A percentile compares a stretch with the other conserved stretches of the same genome.
phyloP scores from a whole-genome alignment of 2,113 vertebrate genomes.

The Hippocampus guttulatus region DNA sequence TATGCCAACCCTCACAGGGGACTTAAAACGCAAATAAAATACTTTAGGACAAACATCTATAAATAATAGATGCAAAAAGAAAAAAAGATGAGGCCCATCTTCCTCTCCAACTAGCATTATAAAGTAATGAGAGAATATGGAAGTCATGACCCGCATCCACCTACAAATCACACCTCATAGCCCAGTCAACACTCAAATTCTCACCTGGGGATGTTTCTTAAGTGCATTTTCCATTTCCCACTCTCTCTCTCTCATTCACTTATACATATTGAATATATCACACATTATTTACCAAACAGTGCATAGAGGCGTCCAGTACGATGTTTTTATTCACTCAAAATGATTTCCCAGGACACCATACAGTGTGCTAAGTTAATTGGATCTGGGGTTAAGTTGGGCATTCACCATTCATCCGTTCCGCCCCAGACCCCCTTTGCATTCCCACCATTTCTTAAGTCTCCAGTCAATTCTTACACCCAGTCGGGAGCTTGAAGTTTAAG shows the following conservation, averaged over 20 bases:
- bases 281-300: constrained; percentile 54
- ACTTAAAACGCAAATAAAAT: not conserved
- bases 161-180: constrained; percentile 40
- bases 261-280: constrained; percentile 20
- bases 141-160: constrained; percentile 33
- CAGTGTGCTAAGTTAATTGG: constrained; percentile 65
- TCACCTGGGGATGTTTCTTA: constrained; percentile 36
- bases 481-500: constrained; percentile 63
- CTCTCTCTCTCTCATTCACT: not conserved
- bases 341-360: constrained; percentile 67
- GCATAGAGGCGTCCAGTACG: constrained; percentile 55
- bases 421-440: not conserved
- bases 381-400: constrained; percentile 62
- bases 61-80: constrained; percentile 23
- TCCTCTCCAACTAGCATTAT: constrained; percentile 50
- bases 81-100: constrained; percentile 8
- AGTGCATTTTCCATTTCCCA: constrained; percentile 28
- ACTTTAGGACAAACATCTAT: not conserved
- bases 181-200: constrained; percentile 9
- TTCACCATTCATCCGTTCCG: constrained; percentile 12
- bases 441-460: constrained; percentile 46
- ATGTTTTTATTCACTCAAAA: constrained; percentile 74
- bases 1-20: not conserved
- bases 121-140: constrained; percentile 49
- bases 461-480: constrained; percentile 46